Evolutionary conservation across 2,113 vertebrate genomes (phyloP), one percentile per base, ranked within the genome.

Genomic region (Bagarius yarrelli): DNA sequence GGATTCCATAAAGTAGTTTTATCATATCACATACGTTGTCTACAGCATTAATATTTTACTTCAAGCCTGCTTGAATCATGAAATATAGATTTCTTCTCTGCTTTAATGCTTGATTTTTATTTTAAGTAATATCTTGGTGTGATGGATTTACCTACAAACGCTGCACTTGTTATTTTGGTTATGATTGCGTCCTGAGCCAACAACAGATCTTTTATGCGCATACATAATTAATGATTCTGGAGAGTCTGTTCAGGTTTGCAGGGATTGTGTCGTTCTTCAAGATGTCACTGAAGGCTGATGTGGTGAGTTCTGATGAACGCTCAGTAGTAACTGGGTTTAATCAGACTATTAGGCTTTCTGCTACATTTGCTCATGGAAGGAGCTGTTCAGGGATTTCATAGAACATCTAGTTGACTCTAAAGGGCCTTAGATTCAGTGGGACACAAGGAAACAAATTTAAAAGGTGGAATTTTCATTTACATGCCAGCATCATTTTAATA

Each of bases 211-310:
- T 74, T 85, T 77, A 71, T 53, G 78, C 57, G 34, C 84, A 87
- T 89, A 80, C 86, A 89, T 90, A 88, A 91, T 90, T 89, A 86
- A 89, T 89, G 78, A 63, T 19, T 80, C 83, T 80, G 82, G 71
- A 75, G 76, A 88, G 75, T 82, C 84, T 83, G 79, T 76, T 23
- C 30, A 9, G 21, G n/a, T 77, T 70, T 61, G 80, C 83, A 87
- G 84, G 79, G 79, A 53, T 55, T 72, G 76, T 82, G 75, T 79
- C 81, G 78, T 79, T 81, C 87, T 79, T 86, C 81, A 76, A 36
- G 71, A 87, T 84, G 50, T 83, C 63, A 82, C 64, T 66, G 56
- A 86, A 83, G 55, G 32, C 77, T 83, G 83, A 84, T 81, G 77
- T 83, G 80, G 77, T 83, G 81, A 75, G 84, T 86, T 86, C 84